phyloP scores from a whole-genome alignment of 2,113 vertebrate species.

The Cebidichthys violaceus region DNA sequence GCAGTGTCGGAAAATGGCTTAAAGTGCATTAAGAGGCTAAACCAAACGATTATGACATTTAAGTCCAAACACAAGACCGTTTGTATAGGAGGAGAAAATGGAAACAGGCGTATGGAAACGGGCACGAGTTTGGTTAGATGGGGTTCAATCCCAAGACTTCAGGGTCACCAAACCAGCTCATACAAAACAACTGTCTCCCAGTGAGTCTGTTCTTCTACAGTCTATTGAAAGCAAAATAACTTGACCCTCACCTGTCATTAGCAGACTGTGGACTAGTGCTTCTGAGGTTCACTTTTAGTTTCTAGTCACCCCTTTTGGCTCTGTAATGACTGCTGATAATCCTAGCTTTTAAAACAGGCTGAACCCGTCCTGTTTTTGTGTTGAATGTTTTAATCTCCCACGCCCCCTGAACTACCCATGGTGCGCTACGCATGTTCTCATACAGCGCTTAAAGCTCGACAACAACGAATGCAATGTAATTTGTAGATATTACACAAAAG shows the following conservation, averaged over 20 bases:
- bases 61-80: conserved; percentile 57
- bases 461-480: too few relatives aligned
- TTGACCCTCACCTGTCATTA: neutral
- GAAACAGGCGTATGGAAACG: conserved; percentile 31
- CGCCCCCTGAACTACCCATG: neutral
- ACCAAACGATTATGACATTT: conserved; percentile 45
- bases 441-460: too few relatives aligned
- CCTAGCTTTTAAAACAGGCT: neutral
- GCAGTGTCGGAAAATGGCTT: conserved; percentile 39
- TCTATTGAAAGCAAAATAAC: neutral
- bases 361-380: neutral
- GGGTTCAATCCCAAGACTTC: neutral
- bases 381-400: neutral
- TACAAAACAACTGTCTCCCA: neutral
- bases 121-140: conserved; percentile 2
- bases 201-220: neutral
- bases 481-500: too few relatives aligned
- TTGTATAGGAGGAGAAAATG: conserved; percentile 35
- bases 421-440: neutral
- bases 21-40: conserved; percentile 54
- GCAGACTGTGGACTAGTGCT: neutral
- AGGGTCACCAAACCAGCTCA: conserved; percentile 13
- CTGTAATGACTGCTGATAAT: neutral
- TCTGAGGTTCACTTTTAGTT: neutral
- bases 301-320: neutral